Evolutionary conservation across 1,140 invertebrate genomes (phyloP).

Genomic region (Bradysia coprophila): DNA sequence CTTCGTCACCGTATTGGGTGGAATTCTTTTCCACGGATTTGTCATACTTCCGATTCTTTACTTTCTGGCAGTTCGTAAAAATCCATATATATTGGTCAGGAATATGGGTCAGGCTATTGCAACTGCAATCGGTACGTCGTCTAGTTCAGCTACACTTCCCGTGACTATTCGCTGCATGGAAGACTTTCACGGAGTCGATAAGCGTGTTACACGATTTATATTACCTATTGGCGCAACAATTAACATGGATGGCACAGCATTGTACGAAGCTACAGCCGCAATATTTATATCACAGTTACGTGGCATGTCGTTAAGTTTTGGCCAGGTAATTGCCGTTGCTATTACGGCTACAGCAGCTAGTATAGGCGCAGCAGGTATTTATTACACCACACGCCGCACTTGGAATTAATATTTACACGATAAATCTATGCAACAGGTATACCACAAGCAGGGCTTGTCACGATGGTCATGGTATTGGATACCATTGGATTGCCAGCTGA

Average conservation of each 20-base stretch:
- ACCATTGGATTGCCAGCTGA: conserved; percentile 63
- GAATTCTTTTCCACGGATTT: conserved; percentile 63
- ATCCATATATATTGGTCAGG: conserved; percentile 48
- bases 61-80: conserved; percentile 39
- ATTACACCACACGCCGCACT: no score
- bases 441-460: conserved; percentile 83
- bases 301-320: conserved; percentile 55
- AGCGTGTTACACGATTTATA: conserved; percentile 77
- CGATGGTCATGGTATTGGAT: conserved; percentile 75
- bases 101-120: conserved; percentile 21
- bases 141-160: conserved; percentile 82
- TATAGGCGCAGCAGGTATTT: conserved; percentile 85
- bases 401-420: no score
- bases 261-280: conserved; percentile 74
- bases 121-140: not conserved
- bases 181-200: conserved; percentile 74
- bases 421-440: conserved; percentile 96
- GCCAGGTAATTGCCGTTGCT: conserved; percentile 65
- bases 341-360: conserved; percentile 87
- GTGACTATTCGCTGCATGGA: conserved; percentile 89
- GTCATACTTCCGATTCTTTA: conserved; percentile 50
- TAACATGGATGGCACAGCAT: conserved; percentile 88
- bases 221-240: conserved; percentile 81
- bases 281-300: conserved; percentile 89
- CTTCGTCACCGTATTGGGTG: conserved; percentile 57